Base-by-base conservation (phyloP, 1,140 invertebrate genomes). In the Notospermus geniculatus region DNA sequence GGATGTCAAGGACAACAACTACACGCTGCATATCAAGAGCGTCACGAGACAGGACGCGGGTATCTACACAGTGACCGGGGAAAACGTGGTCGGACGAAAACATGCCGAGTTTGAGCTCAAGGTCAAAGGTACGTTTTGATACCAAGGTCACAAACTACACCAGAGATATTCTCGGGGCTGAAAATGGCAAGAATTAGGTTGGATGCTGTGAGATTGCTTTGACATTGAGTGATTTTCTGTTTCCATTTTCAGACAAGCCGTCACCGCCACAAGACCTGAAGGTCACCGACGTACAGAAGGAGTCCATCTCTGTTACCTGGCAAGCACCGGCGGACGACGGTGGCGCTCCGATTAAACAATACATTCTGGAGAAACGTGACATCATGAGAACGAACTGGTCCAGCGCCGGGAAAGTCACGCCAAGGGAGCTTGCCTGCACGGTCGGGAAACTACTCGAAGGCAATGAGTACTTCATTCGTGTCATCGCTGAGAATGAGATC, bases 271-370 rank as follows among this genome's bases (percentile, higher is more conserved):
- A 92, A 56, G 87, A 89, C 57, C 94, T 78, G 9, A 91, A 93
- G 71, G 86, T 93, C 0, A 93, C 96, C 74, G 88, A 94, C 62
- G 89, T 98, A 50, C 95, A 92, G 0, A 95, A 91, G 70, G 91
- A 96, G 72, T 94, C 90, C 63, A 93, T 97, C 13, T 95, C 92
- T 0, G 76, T 99, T 0, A 93, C 92, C 0, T 99, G 96, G 96
- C 88, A 73, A 87, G 91, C 82, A 71, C 96, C 96, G 15, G 85
- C 88, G 62, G 89, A 87, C 73, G 94, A 98, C 78, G 95, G 95
- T 62, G 96, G 95, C 46, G 87, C 92, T 22, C 94, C 93, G 73
- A 91, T 99, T 13, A 77, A 71, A 11, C 67, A 64, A 29, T 99
- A 98, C 75, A 88, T 96, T 46, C 86, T 98, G 53, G 96, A 98